A percentile compares a stretch with the other conserved stretches of the same genome.
Evolutionary conservation across 2,113 vertebrate species (phyloP).

Genomic region (Chitala chitala): DNA sequence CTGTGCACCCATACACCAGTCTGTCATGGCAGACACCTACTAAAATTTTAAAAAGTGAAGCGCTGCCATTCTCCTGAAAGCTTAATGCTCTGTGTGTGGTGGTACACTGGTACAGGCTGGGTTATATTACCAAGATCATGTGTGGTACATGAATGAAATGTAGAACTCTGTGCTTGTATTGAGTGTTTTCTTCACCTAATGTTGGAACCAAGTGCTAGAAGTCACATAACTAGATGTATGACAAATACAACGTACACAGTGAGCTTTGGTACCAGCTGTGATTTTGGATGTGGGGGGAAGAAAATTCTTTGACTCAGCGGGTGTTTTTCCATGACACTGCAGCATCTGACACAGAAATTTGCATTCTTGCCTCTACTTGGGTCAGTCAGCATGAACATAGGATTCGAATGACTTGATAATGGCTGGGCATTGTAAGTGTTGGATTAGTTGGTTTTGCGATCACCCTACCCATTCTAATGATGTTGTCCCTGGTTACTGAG

Average conservation of each 20-base stretch:
- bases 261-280: neutral
- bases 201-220: neutral
- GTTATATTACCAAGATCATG: too few species aligned
- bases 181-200: neutral
- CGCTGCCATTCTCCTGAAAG: too few species aligned
- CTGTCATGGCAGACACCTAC: too few species aligned
- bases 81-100: too few species aligned
- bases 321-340: neutral
- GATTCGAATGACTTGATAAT: neutral
- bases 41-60: too few species aligned
- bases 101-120: too few species aligned
- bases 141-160: neutral
- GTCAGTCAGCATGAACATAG: neutral
- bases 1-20: too few species aligned
- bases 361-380: neutral
- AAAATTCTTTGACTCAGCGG: neutral
- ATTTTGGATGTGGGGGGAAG: neutral
- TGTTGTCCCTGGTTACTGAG: neutral
- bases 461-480: too few species aligned
- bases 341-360: neutral
- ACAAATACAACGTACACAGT: neutral
- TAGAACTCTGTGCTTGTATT: neutral
- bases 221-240: neutral
- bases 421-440: too few species aligned
- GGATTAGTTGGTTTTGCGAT: too few species aligned